Base-by-base conservation (phyloP, 2,797 vertebrate species). In the Psittacula echo region DNA sequence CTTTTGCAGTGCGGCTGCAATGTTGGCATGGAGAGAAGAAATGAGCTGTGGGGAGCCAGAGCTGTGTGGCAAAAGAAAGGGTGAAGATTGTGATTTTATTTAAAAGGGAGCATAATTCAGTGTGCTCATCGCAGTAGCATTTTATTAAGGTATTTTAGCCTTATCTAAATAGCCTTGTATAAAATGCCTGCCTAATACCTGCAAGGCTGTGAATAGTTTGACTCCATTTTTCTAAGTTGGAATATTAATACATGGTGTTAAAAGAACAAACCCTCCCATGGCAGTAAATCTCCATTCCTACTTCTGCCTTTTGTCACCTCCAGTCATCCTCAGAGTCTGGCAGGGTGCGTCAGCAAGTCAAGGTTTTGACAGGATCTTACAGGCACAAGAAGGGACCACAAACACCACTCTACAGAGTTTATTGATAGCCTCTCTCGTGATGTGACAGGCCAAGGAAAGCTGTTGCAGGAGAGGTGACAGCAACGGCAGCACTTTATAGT, bases 401-500 rank as follows among this genome's bases (percentile, higher is more conserved):
- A 84, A 94, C 90, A 79, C 84, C 41, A 41, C 72, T 97, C 81
- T 86, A 50, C 72, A 45, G 87, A 94, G 84, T 94, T 96, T 95
- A 97, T 95, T 96, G 95, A 96, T 97, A 92, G 89, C 71, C 80
- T 93, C 88, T 95, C 85, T 96, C 10, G 0, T 91, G 86, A 89
- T 89, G 62, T 96, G 94, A 96, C 93, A 97, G 93, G 79, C 93
- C 96, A 95, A 95, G 88, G 87, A 95, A 95, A 96, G 93, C 89
- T 95, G 90, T 87, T 95, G 85, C 27, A 60, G 56, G 89, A 96
- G 73, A 94, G 95, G 96, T 95, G 90, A 92, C 94, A 96, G 94
- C 95, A 82, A 61, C 11, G 1, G 79, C 82, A 95, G 87, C 91
- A 80, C 83, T 95, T 96, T 79, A 93, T 93, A 85, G 79, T 89